phyloP scores from a whole-genome alignment of 2,113 vertebrate genomes.

The Gracilinanus agilis region DNA sequence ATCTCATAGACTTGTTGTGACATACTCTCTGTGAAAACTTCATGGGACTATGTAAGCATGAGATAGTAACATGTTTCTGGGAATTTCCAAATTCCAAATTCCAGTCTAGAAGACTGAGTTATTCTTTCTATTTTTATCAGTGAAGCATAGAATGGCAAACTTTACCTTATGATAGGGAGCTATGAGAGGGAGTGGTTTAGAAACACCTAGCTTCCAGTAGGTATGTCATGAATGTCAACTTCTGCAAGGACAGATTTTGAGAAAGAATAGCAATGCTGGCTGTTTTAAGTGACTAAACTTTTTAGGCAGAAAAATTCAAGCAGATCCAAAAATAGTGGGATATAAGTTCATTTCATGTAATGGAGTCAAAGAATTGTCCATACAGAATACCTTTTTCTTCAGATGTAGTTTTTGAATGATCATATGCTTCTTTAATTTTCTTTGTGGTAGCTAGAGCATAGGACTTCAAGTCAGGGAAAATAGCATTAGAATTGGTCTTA shows the following conservation, averaged over 20 bases:
- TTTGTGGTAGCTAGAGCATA: background rate
- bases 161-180: background rate
- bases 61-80: background rate
- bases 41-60: background rate
- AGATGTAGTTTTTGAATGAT: background rate
- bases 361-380: background rate
- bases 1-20: background rate
- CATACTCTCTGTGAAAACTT: background rate
- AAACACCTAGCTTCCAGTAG: background rate
- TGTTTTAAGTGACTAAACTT: too few relatives aligned
- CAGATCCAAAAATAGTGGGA: background rate
- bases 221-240: background rate
- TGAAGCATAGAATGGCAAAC: background rate
- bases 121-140: background rate
- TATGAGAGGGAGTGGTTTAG: background rate
- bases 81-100: background rate
- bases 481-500: background rate
- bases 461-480: background rate
- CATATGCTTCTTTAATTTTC: background rate
- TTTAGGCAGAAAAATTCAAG: background rate
- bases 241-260: background rate
- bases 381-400: background rate
- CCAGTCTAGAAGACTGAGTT: background rate
- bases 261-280: background rate
- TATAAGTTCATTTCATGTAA: background rate